Percentiles rank a stretch among this genome's conserved stretches.
Conservation (phyloP, 2,888 invertebrate species). For the Macrosiphum euphorbiae region DNA sequence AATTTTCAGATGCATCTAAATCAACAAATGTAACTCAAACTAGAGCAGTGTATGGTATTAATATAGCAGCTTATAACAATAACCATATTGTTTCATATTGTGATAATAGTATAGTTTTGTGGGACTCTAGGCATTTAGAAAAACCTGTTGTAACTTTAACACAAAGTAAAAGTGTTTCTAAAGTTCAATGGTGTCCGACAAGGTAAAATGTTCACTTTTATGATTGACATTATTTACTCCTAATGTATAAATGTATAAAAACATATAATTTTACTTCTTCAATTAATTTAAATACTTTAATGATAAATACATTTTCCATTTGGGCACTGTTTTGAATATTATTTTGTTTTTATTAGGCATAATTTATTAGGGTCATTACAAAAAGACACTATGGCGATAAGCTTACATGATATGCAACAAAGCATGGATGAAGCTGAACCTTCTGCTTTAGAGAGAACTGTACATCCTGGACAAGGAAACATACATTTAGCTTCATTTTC, state of each 20-base stretch:
- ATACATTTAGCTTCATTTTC: conserved; percentile 80
- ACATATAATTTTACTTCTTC: neutral
- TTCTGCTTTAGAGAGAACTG: conserved; percentile 80
- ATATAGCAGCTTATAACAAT: conserved; percentile 83
- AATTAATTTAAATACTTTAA: neutral
- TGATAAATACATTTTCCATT: neutral
- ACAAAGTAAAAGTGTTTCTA: conserved; percentile 79
- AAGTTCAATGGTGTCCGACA: conserved; percentile 91
- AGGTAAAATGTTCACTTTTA: conserved; percentile 72
- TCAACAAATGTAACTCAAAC: conserved; percentile 79
- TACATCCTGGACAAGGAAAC: conserved; percentile 72
- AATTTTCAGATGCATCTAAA: conserved; percentile 78
- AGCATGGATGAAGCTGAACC: conserved; percentile 82
- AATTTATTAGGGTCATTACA: conserved; percentile 86
- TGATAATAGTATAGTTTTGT: conserved; percentile 85
- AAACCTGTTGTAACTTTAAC: conserved; percentile 83
- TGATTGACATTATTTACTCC: neutral
- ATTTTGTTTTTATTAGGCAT: conserved; percentile 71
- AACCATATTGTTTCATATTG: conserved; percentile 87
- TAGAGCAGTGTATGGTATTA: conserved; percentile 87
- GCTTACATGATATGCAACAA: conserved; percentile 89
- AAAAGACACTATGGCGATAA: conserved; percentile 82
- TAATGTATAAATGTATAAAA: neutral
- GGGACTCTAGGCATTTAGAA: conserved; percentile 90
- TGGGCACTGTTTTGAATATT: neutral